Conservation (phyloP, 2,888 invertebrate genomes). For the Diarsia rubi region DNA sequence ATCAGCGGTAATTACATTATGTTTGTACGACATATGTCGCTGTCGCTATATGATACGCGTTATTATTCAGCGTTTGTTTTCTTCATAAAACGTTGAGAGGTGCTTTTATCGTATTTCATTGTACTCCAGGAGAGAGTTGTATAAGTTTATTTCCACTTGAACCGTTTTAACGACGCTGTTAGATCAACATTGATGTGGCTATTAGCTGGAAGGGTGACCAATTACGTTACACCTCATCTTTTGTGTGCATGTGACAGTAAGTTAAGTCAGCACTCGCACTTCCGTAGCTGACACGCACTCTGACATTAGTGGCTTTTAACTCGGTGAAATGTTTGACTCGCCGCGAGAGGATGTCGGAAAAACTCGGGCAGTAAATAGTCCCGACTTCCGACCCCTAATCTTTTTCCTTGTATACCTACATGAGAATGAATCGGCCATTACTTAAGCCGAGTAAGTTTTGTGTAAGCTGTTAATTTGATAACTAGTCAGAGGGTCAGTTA, state of each 20-base stretch:
- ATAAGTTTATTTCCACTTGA: conserved; percentile 55
- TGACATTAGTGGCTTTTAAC: conserved; percentile 52
- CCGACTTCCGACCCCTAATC: conserved; percentile 38
- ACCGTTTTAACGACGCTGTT: conserved; percentile 56
- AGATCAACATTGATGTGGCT: conserved; percentile 61
- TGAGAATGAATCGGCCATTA: conserved; percentile 56
- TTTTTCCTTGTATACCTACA: conserved; percentile 58
- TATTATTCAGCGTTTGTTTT: conserved; percentile 59
- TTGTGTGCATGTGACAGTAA: conserved; percentile 49
- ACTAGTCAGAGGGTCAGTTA: conserved; percentile 48
- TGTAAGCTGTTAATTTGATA: conserved; percentile 64
- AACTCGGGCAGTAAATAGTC: conserved; percentile 50
- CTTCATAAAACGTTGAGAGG: conserved; percentile 45
- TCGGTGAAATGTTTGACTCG: conserved; percentile 50
- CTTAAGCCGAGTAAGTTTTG: conserved; percentile 55
- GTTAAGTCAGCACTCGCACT: conserved; percentile 30
- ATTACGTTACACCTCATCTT: conserved; percentile 48
- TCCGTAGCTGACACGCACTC: conserved; percentile 32
- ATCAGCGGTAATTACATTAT: conserved; percentile 71
- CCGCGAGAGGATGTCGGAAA: conserved; percentile 36
- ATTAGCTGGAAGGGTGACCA: conserved; percentile 58
- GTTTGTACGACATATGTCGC: conserved; percentile 58
- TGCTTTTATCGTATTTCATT: conserved; percentile 52
- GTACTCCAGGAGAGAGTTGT: conserved; percentile 38
- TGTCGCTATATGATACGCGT: conserved; percentile 55